Evolutionary conservation across 2,888 invertebrate species (phyloP), one percentile per base, ranked within the genome.

Genomic region (Serrognathus titanus): DNA sequence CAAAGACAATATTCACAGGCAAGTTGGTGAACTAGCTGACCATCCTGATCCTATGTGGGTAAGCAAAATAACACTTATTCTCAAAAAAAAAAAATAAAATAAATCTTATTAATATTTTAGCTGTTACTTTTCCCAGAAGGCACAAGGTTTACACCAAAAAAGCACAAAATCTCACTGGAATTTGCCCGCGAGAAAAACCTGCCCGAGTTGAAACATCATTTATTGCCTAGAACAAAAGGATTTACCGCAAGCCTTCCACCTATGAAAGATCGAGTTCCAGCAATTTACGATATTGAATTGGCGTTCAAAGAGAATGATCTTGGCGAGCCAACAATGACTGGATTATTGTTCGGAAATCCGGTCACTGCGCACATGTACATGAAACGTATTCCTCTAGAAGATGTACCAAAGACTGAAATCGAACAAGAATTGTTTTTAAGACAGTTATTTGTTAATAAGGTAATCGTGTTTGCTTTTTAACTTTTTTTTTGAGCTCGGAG

Each of bases 151-250:
- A 96, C 96, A 0, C 79, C 83, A 47, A 86, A 85, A 65, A 97
- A 97, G 74, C 92, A 94, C 70, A 86, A 88, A 76, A 90, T 90
- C 1, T 94, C 95, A 55, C 80, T 92, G 68, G 89, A 91, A 71
- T 94, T 96, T 74, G 94, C 96, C 0, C 82, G 83, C 69, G 88
- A 93, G 67, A 91, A 92, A 70, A 92, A 92, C 63, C 83, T 96
- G 67, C 89, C 93, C 0, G 80, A 86, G 63, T 80, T 97, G 31
- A 93, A 94, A 71, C 88, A 97, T 73, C 95, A 96, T 74, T 82
- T 97, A 48, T 87, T 93, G 24, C 97, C 97, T n/a, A 84, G 97
- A 59, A 93, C 96, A n/a, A 90, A 90, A 78, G 97, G 97, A 2
- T 97, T 97, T 73, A 88, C 88, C 0, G 88, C 92, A 51, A 94